Base-by-base conservation (phyloP, 2,888 invertebrate genomes). In the Ceraclea dissimilis region DNA sequence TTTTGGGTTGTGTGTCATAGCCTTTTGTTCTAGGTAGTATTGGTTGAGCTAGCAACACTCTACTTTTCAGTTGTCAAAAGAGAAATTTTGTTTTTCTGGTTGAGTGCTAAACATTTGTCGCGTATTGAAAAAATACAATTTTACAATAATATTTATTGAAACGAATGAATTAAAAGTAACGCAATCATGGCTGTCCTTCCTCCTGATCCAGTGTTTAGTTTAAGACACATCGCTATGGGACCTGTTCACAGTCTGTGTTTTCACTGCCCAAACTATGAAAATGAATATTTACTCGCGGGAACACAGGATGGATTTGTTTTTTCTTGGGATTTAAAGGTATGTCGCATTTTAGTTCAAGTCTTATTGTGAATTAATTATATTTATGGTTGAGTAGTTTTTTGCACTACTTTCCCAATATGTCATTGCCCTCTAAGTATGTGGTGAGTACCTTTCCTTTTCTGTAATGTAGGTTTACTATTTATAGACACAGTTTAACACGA, bases 291-390 rank as follows among this genome's bases (percentile, higher is more conserved):
- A 66, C 79, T 87, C 67, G 86, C 86, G 65, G 88, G 88, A 59
- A 85, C 86, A 31, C 81, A 84, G 68, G 83, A 81, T 69, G 90
- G 90, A 64, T 81, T 77, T 66, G 81, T 90, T 64, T 84, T 86
- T 71, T 80, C 87, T 68, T 90, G 88, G 86, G 85, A 90, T 75
- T 78, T 90, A 69, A 83, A 85, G 78, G 89, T 89, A 74, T 69
- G 17, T 19, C 16, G 11, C 43, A 43, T 17, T 43, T 8, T 43
- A 8, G 13, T 43, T 43, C 13, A 43, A 43, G 5, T 17, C 43
- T 8, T 17, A 43, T 16, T 5, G 33, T 8, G 51, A 26, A 26
- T 26, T n/a, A 51, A 49, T 54, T 50, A 33, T 48, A 52, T 53
- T 10, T 22, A 19, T 46, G 31, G 20, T 26, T 22, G 22, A n/a